phyloP scores from a whole-genome alignment of 2,888 invertebrate genomes.

The Drosophila gaucha region DNA sequence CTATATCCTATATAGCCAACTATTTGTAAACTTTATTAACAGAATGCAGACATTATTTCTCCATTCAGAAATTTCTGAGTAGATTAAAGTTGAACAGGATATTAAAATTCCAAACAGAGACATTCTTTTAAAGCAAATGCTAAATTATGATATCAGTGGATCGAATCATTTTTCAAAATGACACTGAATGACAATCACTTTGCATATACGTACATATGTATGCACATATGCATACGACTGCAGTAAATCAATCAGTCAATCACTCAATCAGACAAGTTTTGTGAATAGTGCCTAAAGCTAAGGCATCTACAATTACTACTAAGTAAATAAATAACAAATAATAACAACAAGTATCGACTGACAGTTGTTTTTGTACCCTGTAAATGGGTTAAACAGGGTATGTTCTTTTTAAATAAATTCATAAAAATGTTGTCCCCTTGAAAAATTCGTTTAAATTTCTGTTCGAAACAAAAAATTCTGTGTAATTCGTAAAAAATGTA shows the following conservation, averaged over 20 bases:
- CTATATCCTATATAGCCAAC: no score
- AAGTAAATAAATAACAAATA: conserved; percentile 11
- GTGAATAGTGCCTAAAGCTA: conserved; percentile 6
- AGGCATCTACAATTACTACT: conserved; percentile 34
- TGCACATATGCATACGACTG: not conserved
- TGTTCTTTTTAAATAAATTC: not conserved
- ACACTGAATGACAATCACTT: conserved; percentile 5
- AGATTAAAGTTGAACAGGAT: not conserved
- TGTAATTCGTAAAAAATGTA: no score
- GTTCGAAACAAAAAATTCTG: no score
- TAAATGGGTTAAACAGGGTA: no score
- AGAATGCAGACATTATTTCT: no score
- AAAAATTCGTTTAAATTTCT: not conserved
- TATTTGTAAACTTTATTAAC: no score
- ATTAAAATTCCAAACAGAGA: not conserved
- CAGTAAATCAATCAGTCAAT: conserved; percentile 34
- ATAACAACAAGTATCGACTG: conserved; percentile 11
- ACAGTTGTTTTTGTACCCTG: not conserved
- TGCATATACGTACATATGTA: not conserved
- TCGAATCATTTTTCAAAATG: conserved; percentile 12
- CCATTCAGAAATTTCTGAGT: not conserved
- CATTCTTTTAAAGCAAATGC: not conserved
- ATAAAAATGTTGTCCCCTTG: not conserved
- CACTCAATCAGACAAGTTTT: conserved; percentile 12
- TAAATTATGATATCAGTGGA: conserved; percentile 2